These are phyloP conservation scores for Elmis aenea DNA, from an alignment of 2,888 invertebrate genomes.

Conservation along the genomic window DNA sequence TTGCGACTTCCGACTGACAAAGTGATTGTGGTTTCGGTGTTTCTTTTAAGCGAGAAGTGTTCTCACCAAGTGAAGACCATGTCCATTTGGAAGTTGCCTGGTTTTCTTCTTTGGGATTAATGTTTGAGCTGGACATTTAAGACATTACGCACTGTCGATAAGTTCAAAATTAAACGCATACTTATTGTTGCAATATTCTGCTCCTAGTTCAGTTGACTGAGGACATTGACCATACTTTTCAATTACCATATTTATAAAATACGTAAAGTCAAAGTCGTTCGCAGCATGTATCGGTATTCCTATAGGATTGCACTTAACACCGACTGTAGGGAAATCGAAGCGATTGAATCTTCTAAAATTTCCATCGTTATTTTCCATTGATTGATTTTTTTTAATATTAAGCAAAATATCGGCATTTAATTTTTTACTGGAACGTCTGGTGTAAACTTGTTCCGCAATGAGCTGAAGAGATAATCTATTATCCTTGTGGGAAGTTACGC, in stretches of 20 bases:
- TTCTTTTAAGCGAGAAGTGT: too few relatives aligned
- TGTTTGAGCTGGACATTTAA: too few relatives aligned
- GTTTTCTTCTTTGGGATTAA: too few relatives aligned
- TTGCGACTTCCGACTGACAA: too few relatives aligned
- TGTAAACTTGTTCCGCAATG: slow-evolving; percentile 1
- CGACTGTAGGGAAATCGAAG: slow-evolving; percentile 5
- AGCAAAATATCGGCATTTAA: slow-evolving; percentile 13
- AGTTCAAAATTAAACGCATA: too few relatives aligned
- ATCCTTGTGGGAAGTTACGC: background rate
- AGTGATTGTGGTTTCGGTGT: too few relatives aligned
- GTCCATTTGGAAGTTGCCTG: too few relatives aligned
- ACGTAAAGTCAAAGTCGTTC: slow-evolving; percentile 46
- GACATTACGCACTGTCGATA: too few relatives aligned
- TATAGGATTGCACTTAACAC: slow-evolving; percentile 14
- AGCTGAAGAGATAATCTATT: slow-evolving; percentile 2
- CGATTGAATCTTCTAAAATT: slow-evolving; percentile 12
- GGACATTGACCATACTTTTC: slow-evolving; percentile 21
- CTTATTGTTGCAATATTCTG: too few relatives aligned
- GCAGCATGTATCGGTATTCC: slow-evolving; percentile 34
- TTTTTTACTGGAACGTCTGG: background rate
- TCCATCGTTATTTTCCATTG: slow-evolving; percentile 8
- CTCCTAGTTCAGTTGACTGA: too few relatives aligned
- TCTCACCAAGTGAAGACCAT: too few relatives aligned
- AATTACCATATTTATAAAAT: slow-evolving; percentile 46
- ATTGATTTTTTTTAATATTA: slow-evolving; percentile 18